A percentile compares a stretch with the other conserved stretches of the same genome.
These are phyloP conservation scores for Aphelinus certus DNA, from an alignment of 1,140 invertebrate species.

Conservation along the genomic window DNA sequence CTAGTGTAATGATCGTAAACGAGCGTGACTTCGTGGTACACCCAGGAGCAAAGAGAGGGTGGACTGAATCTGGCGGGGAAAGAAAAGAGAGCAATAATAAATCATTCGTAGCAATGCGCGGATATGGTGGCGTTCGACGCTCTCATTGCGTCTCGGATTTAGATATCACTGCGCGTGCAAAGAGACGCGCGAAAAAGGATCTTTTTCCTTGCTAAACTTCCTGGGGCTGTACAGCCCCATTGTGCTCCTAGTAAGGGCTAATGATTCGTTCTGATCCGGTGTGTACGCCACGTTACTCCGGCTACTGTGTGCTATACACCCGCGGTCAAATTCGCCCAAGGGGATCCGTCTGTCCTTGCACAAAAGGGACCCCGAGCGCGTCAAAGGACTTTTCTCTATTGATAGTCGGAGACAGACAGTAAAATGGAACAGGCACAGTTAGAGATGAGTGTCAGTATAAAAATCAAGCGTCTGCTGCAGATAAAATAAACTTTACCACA, in stretches of 20 bases:
- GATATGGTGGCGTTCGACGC: constrained; percentile 54
- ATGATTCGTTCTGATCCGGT: constrained; percentile 59
- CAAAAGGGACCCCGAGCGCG: too few relatives aligned
- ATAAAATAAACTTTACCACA: too few relatives aligned
- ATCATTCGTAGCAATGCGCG: constrained; percentile 53
- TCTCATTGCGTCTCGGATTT: constrained; percentile 49
- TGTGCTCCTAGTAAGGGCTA: constrained; percentile 48
- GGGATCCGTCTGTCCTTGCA: too few relatives aligned
- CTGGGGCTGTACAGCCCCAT: constrained; percentile 49
- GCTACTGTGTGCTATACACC: too few relatives aligned
- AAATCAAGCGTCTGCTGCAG: too few relatives aligned
- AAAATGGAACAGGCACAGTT: constrained; percentile 58
- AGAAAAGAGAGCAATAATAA: constrained; percentile 51
- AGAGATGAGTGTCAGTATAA: too few relatives aligned
- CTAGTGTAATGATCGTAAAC: too few relatives aligned
- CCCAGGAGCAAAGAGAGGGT: too few relatives aligned
- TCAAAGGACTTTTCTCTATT: too few relatives aligned
- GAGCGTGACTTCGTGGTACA: too few relatives aligned
- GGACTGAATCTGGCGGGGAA: neutral
- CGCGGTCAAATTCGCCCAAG: too few relatives aligned
- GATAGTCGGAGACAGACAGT: constrained; percentile 5
- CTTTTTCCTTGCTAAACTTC: constrained; percentile 55
- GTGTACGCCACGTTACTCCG: constrained; percentile 26
- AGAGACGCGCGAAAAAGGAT: constrained; percentile 45
- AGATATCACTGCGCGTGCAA: constrained; percentile 53